These are phyloP conservation scores for Leptatherina wallacei DNA, from an alignment of 2,797 vertebrate genomes.

Conservation along the genomic window DNA sequence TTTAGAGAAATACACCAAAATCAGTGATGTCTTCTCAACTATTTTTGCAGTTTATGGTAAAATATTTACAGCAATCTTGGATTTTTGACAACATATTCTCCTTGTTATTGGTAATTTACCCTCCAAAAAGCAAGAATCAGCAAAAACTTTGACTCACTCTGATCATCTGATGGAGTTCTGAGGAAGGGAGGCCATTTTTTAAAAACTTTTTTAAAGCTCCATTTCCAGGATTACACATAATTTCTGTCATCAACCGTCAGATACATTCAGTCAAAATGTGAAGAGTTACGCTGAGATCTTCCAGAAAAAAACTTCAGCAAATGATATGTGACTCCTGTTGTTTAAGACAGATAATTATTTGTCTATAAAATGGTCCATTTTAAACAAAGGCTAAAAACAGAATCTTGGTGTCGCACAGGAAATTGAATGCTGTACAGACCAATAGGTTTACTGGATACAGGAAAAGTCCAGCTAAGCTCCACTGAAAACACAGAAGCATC, in stretches of 20 bases:
- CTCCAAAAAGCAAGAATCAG: not conserved
- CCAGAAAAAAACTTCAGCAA: not conserved
- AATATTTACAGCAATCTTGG: conserved; percentile 24
- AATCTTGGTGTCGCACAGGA: not conserved
- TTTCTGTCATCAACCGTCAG: not conserved
- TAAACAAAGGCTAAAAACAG: not conserved
- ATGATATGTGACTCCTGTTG: not conserved
- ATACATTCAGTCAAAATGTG: conserved; percentile 40
- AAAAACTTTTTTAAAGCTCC: not conserved
- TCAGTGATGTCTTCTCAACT: conserved; percentile 7
- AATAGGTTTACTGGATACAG: not conserved
- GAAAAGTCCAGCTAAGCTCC: not conserved
- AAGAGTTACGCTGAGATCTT: not conserved
- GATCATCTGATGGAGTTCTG: not conserved
- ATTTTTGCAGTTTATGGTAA: conserved; percentile 1
- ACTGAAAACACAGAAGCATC: not conserved
- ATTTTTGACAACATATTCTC: not conserved
- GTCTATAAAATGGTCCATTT: not conserved
- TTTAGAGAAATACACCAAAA: conserved; percentile 22
- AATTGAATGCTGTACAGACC: not conserved
- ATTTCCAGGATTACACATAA: not conserved
- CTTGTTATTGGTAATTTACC: conserved; percentile 1
- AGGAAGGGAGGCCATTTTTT: not conserved
- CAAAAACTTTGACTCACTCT: not conserved
- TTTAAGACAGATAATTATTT: not conserved